Percentiles rank a stretch among this genome's conserved stretches.
phyloP scores from a whole-genome alignment of 1,140 invertebrate species.

The Ips nitidus region DNA sequence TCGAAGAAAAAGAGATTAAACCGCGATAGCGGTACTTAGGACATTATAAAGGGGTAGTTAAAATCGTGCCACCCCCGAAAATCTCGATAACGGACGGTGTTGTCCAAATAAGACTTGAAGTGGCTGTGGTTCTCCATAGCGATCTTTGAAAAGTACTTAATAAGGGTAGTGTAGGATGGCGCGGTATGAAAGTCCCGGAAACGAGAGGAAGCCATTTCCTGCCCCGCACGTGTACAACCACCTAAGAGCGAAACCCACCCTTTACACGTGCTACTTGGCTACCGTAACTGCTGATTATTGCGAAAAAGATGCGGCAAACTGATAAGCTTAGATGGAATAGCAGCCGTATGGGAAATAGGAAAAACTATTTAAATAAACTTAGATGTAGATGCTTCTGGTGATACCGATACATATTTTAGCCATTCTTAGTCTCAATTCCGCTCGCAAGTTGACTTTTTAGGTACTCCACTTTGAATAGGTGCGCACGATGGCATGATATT shows the following conservation, averaged over 20 bases:
- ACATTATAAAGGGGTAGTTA: conserved; percentile 16
- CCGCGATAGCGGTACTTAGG: background rate
- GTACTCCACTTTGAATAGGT: too few relatives aligned
- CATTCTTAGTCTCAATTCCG: too few relatives aligned
- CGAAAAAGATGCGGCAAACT: too few relatives aligned
- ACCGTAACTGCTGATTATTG: background rate
- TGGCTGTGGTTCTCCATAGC: conserved; percentile 12
- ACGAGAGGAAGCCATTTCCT: conserved; percentile 28
- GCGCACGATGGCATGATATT: background rate
- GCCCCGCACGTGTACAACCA: conserved; percentile 34
- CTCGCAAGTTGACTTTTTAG: too few relatives aligned
- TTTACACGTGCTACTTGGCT: conserved; percentile 9
- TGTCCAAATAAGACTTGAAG: conserved; percentile 34
- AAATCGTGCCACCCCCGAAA: conserved; percentile 32
- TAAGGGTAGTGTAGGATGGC: conserved; percentile 19
- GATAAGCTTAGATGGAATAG: too few relatives aligned
- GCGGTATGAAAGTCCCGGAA: conserved; percentile 26
- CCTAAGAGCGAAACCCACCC: conserved; percentile 11
- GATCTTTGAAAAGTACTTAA: background rate
- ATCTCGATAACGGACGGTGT: conserved; percentile 32
- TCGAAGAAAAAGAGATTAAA: background rate
- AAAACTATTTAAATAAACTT: too few relatives aligned
- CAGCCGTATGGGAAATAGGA: too few relatives aligned
- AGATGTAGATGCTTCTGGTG: too few relatives aligned
- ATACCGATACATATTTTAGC: too few relatives aligned